Base-by-base conservation (phyloP, 2,113 vertebrate genomes). In the Lanius ludovicianus region DNA sequence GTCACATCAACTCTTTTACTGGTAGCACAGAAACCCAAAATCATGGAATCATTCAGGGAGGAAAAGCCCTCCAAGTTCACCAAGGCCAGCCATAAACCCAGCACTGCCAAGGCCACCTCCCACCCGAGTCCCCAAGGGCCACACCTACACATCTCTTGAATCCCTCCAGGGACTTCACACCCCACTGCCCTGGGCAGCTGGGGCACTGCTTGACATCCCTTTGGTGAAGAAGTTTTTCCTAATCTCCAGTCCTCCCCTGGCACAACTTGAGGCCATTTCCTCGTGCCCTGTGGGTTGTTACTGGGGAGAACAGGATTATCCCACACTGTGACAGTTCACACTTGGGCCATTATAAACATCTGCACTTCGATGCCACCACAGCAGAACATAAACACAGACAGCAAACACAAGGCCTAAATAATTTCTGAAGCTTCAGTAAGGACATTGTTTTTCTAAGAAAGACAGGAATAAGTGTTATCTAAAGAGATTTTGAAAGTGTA, bases 261-360 rank as follows among this genome's bases (percentile, higher is more conserved):
- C 84, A 87, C 49, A 55, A 2, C 21, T 2, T 3, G 20, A 56
- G 41, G 41, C 41, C 41, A 1, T 25, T 23, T 39, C 46, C 71
- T 13, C 9, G 8, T 9, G 42, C 22, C 60, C 50, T 13, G 0
- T 1, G 5, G 8, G 15, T 4, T 1, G 10, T 33, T 8, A 0
- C 30, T 53, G 35, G 7, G 15, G 15, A 41, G 47, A 30, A 24
- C 74, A 55, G 49, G 11, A 15, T 5, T 9, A 18, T n/a, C 49
- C 37, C 46, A 50, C 20, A 22, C 14, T 53, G 17, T 6, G 23
- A n/a, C 6, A 57, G 7, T 11, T n/a, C 37, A 55, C n/a, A 55
- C 21, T 31, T 37, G 1, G 4, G 25, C 23, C 55, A 33, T 21
- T 7, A 22, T 7, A 44, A 83, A 87, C 79, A 67, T n/a, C 39